Percentiles rank a stretch among this genome's conserved stretches.
Conservation (phyloP, 1,140 invertebrate genomes). For the Pemphigus obesinymphae region DNA sequence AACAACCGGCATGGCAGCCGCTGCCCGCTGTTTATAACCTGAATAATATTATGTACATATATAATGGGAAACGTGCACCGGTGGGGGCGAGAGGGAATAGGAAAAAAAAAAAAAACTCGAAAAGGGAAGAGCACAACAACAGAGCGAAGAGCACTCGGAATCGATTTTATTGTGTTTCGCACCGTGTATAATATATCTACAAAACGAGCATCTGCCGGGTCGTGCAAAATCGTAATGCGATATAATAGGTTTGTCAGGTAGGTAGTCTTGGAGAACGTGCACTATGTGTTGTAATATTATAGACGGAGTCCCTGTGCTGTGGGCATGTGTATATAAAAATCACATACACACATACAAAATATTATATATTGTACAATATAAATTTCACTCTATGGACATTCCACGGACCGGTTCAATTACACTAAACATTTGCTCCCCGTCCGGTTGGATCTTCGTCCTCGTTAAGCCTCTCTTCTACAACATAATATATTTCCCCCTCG, state of each 20-base stretch:
- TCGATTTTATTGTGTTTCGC: conserved; percentile 31
- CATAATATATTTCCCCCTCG: background rate
- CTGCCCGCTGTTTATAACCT: conserved; percentile 37
- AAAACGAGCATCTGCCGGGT: conserved; percentile 25
- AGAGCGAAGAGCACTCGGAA: background rate
- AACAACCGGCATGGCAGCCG: conserved; percentile 37
- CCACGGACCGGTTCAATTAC: conserved; percentile 39
- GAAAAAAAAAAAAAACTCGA: background rate
- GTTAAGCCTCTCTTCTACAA: too few relatives aligned
- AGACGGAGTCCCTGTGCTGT: background rate
- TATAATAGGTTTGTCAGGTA: conserved; percentile 26
- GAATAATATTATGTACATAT: conserved; percentile 31
- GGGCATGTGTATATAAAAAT: background rate
- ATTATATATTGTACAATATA: conserved; percentile 18
- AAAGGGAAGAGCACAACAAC: conserved; percentile 14
- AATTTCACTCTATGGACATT: conserved; percentile 7
- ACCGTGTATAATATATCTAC: background rate
- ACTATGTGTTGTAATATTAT: background rate
- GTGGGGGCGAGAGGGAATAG: background rate
- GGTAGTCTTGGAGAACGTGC: background rate
- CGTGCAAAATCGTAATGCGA: conserved; percentile 16
- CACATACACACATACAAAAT: background rate
- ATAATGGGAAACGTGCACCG: conserved; percentile 2
- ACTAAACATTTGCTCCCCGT: background rate
- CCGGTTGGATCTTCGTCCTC: background rate